Evolutionary conservation across 2,888 invertebrate genomes (phyloP), one percentile per base, ranked within the genome.

Genomic region (Sarcophaga rosellei): DNA sequence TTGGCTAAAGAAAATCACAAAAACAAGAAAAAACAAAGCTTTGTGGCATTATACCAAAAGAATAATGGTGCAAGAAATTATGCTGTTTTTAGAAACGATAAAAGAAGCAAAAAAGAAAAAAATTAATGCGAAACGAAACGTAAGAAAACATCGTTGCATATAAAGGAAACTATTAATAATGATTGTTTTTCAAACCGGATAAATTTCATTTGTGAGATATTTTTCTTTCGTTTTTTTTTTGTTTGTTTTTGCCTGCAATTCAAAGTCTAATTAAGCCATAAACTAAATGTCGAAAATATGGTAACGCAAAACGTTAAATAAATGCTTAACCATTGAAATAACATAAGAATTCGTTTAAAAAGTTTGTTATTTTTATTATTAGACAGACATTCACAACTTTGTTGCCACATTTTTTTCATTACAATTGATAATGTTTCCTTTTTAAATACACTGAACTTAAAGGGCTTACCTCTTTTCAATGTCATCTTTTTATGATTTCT

Each of bases 111-210:
- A 65, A 20, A 23, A 8, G n/a, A 44, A 11, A 20, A 72, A 65
- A 72, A 72, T 44, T n/a, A 66, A 57, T 4, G 8, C n/a, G 12
- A 20, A 66, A 45, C 53, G 12, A 4, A 12, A 53, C 53, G 17
- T 57, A 57, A 72, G 59, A 77, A 76, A 70, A 82, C 82, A 82
- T 77, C 59, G 59, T 61, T 72, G 57, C 8, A 20, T 20, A 72
- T 70, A 80, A 80, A 76, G 74, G 79, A 80, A 80, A 80, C 84
- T 75, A 84, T 84, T 84, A 75, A 84, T 84, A 80, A 79, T 25
- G 84, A 74, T 69, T 79, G 53, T 65, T 69, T 75, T 84, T 59
- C 69, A 84, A 84, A 79, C 84, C 69, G 79, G 70, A 75, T 80
- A 76, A 80, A 66, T 77, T 77, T 72, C 53, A 82, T 75, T 77